A percentile compares a stretch with the other conserved stretches of the same genome.
phyloP scores from a whole-genome alignment of 30 jellyfish, hydroid and myxozoan genomes.

The Mastigias papua region DNA sequence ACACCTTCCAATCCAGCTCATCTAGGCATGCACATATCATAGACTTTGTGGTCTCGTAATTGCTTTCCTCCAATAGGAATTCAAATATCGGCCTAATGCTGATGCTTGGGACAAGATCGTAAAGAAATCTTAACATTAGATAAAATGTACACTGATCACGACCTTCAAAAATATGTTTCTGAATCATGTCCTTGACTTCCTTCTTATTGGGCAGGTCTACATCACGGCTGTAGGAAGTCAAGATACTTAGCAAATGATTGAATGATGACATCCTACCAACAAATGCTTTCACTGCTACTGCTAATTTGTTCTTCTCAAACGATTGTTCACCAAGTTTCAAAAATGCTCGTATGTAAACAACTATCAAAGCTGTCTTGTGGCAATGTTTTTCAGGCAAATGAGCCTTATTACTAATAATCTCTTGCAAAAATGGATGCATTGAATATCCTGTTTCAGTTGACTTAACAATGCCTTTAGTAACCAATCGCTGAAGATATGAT shows the following conservation, averaged over 20 bases:
- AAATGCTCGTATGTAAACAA: background rate
- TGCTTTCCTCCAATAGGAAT: background rate
- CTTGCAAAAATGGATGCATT: constrained; percentile 13
- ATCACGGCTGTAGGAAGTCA: background rate
- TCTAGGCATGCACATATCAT: background rate
- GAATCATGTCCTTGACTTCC: background rate
- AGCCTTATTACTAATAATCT: background rate
- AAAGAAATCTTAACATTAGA: constrained; percentile 10
- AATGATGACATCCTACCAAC: background rate
- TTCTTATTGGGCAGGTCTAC: too few species aligned
- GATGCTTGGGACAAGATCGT: background rate
- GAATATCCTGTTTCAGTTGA: background rate
- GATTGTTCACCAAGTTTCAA: background rate
- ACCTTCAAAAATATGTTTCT: background rate
- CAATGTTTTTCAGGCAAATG: background rate
- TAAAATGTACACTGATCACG: background rate
- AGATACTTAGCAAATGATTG: constrained; percentile 2
- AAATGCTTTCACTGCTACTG: background rate
- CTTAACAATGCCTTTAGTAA: background rate
- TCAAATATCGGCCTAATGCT: background rate
- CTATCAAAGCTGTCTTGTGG: background rate
- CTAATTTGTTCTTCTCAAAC: background rate
- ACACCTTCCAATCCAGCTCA: constrained; percentile 16
- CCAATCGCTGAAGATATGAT: background rate
- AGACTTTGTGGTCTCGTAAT: background rate